These are phyloP conservation scores for Clamator glandarius DNA, from an alignment of 2,797 vertebrate species.

Conservation along the genomic window DNA sequence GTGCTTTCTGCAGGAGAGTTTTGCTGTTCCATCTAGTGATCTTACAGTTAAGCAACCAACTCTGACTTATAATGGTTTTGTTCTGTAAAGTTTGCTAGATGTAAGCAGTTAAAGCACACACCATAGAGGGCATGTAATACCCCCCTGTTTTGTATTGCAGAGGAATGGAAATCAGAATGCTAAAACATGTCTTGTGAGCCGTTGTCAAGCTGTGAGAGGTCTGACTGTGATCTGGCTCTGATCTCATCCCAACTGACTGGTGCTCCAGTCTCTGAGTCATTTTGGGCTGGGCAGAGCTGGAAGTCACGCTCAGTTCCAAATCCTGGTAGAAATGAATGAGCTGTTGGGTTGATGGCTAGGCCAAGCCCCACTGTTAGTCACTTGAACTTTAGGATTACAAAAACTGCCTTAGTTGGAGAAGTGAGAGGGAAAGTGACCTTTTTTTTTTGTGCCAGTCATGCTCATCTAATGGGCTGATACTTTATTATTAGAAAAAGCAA, in stretches of 20 bases:
- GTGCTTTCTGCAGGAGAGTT: background rate
- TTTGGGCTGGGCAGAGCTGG: conserved; percentile 47
- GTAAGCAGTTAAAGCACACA: background rate
- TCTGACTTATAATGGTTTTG: background rate
- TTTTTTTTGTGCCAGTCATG: background rate
- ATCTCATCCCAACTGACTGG: background rate
- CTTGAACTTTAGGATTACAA: background rate
- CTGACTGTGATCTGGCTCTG: background rate
- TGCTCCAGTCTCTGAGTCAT: conserved; percentile 15
- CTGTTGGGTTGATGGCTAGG: background rate
- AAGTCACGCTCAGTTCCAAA: background rate
- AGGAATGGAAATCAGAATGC: background rate
- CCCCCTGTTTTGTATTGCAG: background rate
- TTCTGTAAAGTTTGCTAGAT: background rate
- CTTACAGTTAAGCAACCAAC: background rate
- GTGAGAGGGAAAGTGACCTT: background rate
- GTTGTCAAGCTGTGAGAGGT: background rate
- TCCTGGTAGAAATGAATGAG: conserved; percentile 8
- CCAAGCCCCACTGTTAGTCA: background rate
- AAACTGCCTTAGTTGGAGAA: background rate
- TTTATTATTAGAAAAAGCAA: background rate
- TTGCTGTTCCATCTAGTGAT: background rate
- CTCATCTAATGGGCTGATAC: background rate
- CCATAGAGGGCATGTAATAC: background rate
- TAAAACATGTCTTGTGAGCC: background rate